Evolutionary conservation across 2,888 invertebrate genomes (phyloP).

Genomic region (Hoplodrina ambigua): DNA sequence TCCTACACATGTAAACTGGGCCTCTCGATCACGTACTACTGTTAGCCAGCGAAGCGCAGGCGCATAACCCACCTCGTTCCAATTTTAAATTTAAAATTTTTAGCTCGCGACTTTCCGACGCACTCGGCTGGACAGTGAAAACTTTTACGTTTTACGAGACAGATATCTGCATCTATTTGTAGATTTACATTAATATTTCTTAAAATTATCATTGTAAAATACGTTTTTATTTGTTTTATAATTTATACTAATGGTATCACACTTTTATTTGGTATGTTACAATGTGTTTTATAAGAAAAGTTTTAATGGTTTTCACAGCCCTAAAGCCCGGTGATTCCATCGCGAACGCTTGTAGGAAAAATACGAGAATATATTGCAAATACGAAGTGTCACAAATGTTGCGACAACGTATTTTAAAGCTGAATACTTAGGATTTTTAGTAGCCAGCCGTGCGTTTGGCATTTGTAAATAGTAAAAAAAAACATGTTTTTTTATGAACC

Average conservation of each 20-base stretch:
- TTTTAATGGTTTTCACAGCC: conserved; percentile 68
- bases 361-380: conserved; percentile 60
- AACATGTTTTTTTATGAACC: conserved; percentile 62
- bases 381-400: conserved; percentile 58
- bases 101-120: conserved; percentile 76
- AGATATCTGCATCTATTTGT: conserved; percentile 61
- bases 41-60: conserved; percentile 90
- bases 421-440: conserved; percentile 67
- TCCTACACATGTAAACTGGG: conserved; percentile 95
- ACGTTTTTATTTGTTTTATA: conserved; percentile 48
- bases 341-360: conserved; percentile 67
- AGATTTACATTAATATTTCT: conserved; percentile 52
- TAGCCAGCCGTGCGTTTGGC: conserved; percentile 59
- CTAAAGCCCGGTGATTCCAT: conserved; percentile 65
- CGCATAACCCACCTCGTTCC: conserved; percentile 87
- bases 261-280: conserved; percentile 40
- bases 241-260: conserved; percentile 47
- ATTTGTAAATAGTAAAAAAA: conserved; percentile 71
- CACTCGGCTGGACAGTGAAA: conserved; percentile 75
- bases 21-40: conserved; percentile 94
- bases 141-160: conserved; percentile 61
- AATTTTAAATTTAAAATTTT: conserved; percentile 79
- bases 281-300: conserved; percentile 49
- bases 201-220: conserved; percentile 47
- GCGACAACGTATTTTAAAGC: conserved; percentile 55